phyloP scores from a whole-genome alignment of 2,797 vertebrate genomes.

The Molossus alvarezi region DNA sequence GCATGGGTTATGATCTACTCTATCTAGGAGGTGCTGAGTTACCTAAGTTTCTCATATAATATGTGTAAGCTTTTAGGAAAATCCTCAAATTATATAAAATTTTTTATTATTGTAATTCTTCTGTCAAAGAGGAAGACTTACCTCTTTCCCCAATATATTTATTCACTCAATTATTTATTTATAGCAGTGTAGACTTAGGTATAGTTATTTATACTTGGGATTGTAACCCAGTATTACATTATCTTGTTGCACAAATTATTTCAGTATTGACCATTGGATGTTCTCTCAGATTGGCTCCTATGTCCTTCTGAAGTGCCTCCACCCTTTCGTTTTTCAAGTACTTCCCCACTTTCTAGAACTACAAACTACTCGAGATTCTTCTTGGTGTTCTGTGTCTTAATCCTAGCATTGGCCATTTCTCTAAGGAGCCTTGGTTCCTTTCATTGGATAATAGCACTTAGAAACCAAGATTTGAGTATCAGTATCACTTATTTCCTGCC shows the following conservation, averaged over 20 bases:
- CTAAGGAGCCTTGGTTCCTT: not conserved
- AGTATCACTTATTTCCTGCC: not conserved
- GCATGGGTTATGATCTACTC: not conserved
- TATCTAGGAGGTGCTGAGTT: not conserved
- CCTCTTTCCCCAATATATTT: not conserved
- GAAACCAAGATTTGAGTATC: not conserved
- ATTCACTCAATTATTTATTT: not conserved
- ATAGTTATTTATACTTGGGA: not conserved
- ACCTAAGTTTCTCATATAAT: not conserved
- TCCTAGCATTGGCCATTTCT: not conserved
- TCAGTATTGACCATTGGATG: not conserved
- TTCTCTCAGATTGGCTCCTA: not conserved
- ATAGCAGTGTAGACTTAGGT: not conserved
- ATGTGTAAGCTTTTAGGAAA: not conserved
- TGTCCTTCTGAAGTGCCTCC: not conserved
- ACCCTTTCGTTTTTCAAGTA: not conserved
- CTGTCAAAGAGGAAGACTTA: not conserved
- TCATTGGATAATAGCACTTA: not conserved
- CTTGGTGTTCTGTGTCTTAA: not conserved
- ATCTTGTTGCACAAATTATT: not conserved
- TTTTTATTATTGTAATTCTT: not conserved
- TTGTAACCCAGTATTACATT: not conserved
- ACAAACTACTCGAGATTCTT: not conserved
- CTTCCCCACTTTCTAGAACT: not conserved
- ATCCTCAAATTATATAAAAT: not conserved